A percentile compares a stretch with the other conserved stretches of the same genome.
Evolutionary conservation across 2,797 vertebrate species (phyloP).

Genomic region (Chaetodon trifasciatus): DNA sequence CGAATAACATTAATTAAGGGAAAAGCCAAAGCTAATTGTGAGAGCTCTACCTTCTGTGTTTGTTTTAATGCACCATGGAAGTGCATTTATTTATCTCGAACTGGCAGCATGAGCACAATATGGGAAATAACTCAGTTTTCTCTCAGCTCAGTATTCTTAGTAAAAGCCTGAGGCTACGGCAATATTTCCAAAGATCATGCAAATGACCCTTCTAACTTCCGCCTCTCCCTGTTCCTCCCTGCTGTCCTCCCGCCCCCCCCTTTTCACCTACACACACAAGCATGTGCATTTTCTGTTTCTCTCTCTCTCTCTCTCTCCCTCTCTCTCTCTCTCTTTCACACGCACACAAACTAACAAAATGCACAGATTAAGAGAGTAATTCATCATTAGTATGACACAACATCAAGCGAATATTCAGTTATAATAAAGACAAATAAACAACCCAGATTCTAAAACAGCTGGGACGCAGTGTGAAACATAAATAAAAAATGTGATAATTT

Average conservation of each 20-base stretch:
- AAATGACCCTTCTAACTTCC: constrained; percentile 63
- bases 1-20: constrained; percentile 69
- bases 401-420: constrained; percentile 7
- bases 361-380: background rate
- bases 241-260: constrained; percentile 20
- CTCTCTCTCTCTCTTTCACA: too few species aligned
- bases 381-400: background rate
- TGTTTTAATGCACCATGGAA: constrained; percentile 58
- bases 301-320: too few species aligned
- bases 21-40: constrained; percentile 63
- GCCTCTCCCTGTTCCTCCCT: constrained; percentile 37
- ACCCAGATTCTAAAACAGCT: too few species aligned
- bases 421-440: background rate
- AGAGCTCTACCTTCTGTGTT: constrained; percentile 40
- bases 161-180: constrained; percentile 55
- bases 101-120: constrained; percentile 49
- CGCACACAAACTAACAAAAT: background rate
- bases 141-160: constrained; percentile 45
- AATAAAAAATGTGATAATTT: too few species aligned
- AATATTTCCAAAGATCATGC: constrained; percentile 68
- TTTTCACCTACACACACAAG: constrained; percentile 20
- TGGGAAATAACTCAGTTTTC: constrained; percentile 51
- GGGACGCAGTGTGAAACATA: too few species aligned
- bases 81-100: constrained; percentile 69
- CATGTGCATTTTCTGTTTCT: background rate